These are phyloP conservation scores for Callyntrura guangdongensis DNA, from an alignment of 2,888 invertebrate species.

Conservation along the genomic window DNA sequence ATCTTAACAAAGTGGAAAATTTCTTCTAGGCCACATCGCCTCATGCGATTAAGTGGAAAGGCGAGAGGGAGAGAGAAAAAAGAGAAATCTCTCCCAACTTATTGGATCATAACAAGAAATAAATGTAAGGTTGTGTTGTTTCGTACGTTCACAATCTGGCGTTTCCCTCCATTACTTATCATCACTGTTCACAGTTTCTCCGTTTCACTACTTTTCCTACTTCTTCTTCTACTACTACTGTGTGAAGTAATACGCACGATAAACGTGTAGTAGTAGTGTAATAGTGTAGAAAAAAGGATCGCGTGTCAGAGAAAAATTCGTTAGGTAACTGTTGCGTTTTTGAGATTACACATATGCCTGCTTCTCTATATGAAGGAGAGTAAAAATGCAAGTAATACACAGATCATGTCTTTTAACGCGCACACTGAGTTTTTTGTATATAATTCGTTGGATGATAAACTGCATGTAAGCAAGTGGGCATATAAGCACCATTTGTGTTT, in stretches of 20 bases:
- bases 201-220: too few species aligned
- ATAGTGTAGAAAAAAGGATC: constrained; percentile 72
- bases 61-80: constrained; percentile 6
- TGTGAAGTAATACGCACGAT: background rate
- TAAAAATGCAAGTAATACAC: constrained; percentile 44
- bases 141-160: constrained; percentile 71
- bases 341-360: constrained; percentile 75
- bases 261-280: constrained; percentile 17
- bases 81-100: constrained; percentile 49
- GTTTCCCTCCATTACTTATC: constrained; percentile 63
- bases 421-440: constrained; percentile 40
- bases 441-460: constrained; percentile 71
- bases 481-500: constrained; percentile 45
- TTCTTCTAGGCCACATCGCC: constrained; percentile 59
- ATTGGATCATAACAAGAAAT: constrained; percentile 65
- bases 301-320: constrained; percentile 84
- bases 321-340: constrained; percentile 83
- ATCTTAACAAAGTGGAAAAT: constrained; percentile 71
- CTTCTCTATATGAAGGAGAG: background rate
- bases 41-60: constrained; percentile 62
- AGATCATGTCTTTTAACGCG: constrained; percentile 38
- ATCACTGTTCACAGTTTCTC: constrained; percentile 34
- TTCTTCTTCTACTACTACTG: constrained; percentile 44
- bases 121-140: constrained; percentile 52
- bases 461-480: constrained; percentile 59